A percentile compares a stretch with the other conserved stretches of the same genome.
phyloP scores from a whole-genome alignment of 2,113 vertebrate species.

The Zosterops hypoxanthus region DNA sequence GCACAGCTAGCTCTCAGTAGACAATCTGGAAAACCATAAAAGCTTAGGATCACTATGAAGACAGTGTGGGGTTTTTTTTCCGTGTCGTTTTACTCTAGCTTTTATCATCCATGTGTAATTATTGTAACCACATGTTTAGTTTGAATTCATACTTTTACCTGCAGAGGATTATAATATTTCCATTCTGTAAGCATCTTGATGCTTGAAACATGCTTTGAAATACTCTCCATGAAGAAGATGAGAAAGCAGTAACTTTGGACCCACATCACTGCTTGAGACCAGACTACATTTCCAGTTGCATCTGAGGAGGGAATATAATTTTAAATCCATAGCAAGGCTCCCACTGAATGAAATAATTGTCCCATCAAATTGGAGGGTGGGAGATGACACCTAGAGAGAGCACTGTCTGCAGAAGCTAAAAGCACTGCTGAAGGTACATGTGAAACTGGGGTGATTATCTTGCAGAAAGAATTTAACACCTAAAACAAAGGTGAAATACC shows the following conservation, averaged over 20 bases:
- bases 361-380: neutral
- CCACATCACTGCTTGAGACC: neutral
- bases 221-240: neutral
- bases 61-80: neutral
- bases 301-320: neutral
- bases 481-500: neutral
- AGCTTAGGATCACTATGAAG: neutral
- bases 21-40: neutral
- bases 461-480: neutral
- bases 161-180: neutral
- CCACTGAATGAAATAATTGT: neutral
- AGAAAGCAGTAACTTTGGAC: neutral
- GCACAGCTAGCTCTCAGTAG: neutral
- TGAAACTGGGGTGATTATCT: neutral
- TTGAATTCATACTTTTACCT: neutral
- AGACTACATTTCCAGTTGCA: neutral
- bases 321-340: neutral
- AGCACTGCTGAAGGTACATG: neutral
- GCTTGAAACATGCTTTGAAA: neutral
- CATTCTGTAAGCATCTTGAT: too few species aligned
- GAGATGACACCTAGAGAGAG: neutral
- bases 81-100: neutral
- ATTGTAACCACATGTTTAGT: neutral
- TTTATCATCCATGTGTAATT: neutral
- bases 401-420: neutral